phyloP scores from a whole-genome alignment of 53 echinoderm and acorn worm species.

The Mesocentrotus franciscanus region DNA sequence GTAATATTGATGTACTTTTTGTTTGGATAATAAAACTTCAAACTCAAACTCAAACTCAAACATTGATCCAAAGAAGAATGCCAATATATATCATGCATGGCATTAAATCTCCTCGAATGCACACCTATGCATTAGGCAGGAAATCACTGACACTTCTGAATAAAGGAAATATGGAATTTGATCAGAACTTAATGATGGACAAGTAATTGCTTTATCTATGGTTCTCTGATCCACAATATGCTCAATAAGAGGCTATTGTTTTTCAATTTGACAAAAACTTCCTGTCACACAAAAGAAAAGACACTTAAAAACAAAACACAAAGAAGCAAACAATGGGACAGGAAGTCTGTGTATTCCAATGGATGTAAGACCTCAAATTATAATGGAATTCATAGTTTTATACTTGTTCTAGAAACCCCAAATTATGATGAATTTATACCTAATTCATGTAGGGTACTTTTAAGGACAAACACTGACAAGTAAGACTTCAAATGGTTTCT shows the following conservation, averaged over 20 bases:
- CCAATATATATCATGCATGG: not conserved
- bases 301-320: not conserved
- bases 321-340: not conserved
- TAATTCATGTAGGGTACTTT: not conserved
- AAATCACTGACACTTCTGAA: conserved; percentile 12
- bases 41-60: no score
- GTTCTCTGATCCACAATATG: not conserved
- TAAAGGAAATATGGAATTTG: not conserved
- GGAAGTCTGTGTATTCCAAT: not conserved
- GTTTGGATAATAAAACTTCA: no score
- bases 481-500: not conserved
- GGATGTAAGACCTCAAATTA: not conserved
- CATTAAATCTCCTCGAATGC: not conserved
- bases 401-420: not conserved
- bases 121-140: not conserved
- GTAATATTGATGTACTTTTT: no score
- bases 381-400: not conserved
- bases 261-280: conserved; percentile 3
- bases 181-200: not conserved
- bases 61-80: not conserved
- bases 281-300: not conserved
- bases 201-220: not conserved
- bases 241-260: not conserved
- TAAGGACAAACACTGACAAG: not conserved
- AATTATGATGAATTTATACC: not conserved